phyloP scores from a whole-genome alignment of 92 coral and sea anemone species.

The Palythoa grandiflora region DNA sequence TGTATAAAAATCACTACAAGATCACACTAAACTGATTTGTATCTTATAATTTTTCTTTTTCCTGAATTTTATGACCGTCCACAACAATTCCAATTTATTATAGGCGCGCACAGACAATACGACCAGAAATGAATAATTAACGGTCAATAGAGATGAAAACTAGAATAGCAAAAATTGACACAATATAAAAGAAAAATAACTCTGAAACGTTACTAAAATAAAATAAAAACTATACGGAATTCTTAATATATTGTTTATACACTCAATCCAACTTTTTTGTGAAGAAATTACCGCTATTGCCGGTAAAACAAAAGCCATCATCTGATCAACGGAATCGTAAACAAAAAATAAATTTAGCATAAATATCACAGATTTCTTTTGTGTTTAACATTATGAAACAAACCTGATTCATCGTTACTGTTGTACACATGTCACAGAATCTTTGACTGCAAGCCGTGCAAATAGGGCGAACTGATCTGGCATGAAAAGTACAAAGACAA shows the following conservation, averaged over 20 bases:
- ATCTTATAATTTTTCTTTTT: too few relatives aligned
- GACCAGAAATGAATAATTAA: background rate
- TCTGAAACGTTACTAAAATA: background rate
- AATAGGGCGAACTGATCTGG: conserved; percentile 71
- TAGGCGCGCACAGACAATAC: too few relatives aligned
- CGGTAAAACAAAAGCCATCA: background rate
- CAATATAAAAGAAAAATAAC: background rate
- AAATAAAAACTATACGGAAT: background rate
- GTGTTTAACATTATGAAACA: background rate
- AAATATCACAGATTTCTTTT: background rate
- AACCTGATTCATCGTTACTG: conserved; percentile 70
- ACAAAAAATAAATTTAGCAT: background rate
- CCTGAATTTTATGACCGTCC: too few relatives aligned
- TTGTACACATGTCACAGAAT: conserved; percentile 86
- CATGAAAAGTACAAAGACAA: conserved; percentile 70
- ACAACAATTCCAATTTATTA: too few relatives aligned
- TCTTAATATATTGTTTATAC: background rate
- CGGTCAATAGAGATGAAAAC: background rate
- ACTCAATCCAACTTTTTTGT: background rate
- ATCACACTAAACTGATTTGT: too few relatives aligned
- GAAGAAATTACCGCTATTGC: background rate
- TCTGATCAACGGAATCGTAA: background rate
- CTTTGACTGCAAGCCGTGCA: conserved; percentile 75
- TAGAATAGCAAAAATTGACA: background rate
- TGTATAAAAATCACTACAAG: too few relatives aligned